phyloP scores from a whole-genome alignment of 2,113 vertebrate species.

The Phycodurus eques region DNA sequence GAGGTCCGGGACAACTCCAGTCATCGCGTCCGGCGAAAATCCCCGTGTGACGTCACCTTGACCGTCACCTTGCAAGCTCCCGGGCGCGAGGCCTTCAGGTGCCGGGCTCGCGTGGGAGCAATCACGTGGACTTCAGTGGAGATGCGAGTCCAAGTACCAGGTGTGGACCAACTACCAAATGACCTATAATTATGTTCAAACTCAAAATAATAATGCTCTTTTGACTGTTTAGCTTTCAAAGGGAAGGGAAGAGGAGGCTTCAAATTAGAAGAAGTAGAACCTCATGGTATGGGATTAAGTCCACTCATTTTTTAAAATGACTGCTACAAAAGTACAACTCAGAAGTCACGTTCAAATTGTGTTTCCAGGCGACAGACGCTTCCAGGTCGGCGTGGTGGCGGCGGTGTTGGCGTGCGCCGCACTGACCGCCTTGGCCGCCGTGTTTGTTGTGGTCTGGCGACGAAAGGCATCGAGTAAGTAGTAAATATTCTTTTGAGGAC shows the following conservation, averaged over 20 bases:
- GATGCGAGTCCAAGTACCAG: constrained; percentile 16
- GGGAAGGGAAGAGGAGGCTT: background rate
- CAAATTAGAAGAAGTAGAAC: background rate
- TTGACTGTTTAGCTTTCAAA: constrained; percentile 6
- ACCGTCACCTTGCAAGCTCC: constrained; percentile 20
- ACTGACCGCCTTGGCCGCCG: constrained; percentile 12
- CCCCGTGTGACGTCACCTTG: constrained; percentile 21
- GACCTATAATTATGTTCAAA: background rate
- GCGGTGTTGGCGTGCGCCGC: constrained; percentile 26
- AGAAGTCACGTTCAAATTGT: background rate
- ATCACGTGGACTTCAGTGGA: background rate
- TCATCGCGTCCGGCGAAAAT: background rate
- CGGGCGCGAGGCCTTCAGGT: constrained; percentile 19
- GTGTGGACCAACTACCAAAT: constrained; percentile 15
- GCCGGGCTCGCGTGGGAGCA: background rate
- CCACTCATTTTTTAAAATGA: background rate
- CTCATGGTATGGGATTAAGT: constrained; percentile 25
- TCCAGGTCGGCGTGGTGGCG: background rate
- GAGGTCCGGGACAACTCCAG: constrained; percentile 17
- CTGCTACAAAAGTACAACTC: background rate
- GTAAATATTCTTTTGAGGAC: too few species aligned
- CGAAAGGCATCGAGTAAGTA: constrained; percentile 19
- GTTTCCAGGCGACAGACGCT: constrained; percentile 6
- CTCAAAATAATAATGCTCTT: too few species aligned
- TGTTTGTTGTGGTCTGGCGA: constrained; percentile 30